A percentile compares a stretch with the other conserved stretches of the same genome.
phyloP scores from a whole-genome alignment of 2,113 vertebrate genomes.

The Austrofundulus limnaeus region DNA sequence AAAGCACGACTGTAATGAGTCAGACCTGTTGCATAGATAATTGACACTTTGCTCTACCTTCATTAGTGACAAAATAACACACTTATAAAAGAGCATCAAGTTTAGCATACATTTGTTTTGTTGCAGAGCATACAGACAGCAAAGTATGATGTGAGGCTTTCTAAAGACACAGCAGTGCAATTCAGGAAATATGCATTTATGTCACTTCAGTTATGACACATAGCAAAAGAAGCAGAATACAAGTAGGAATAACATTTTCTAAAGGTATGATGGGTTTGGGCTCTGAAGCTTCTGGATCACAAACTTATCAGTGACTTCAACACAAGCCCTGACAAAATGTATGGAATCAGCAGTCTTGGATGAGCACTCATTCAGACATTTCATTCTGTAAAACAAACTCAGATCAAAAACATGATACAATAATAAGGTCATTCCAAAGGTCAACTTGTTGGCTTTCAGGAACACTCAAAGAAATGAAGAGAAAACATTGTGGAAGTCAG shows the following conservation, averaged over 20 bases:
- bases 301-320: not conserved
- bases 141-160: not conserved
- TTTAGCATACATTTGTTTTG: not conserved
- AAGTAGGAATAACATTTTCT: slow-evolving; percentile 1
- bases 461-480: no score
- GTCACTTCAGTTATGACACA: not conserved
- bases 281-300: not conserved
- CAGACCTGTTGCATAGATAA: not conserved
- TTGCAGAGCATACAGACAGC: slow-evolving; percentile 15
- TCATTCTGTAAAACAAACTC: no score
- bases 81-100: not conserved
- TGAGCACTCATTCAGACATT: no score
- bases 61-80: not conserved
- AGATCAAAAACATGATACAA: no score
- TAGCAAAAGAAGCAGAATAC: slow-evolving; percentile 24
- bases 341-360: no score
- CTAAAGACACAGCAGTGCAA: not conserved
- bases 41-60: no score
- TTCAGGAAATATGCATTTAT: not conserved
- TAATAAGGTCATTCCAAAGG: no score
- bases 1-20: not conserved
- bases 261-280: not conserved
- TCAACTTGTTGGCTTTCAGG: no score
- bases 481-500: no score
- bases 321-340: no score